Base-by-base conservation (phyloP, 2,888 invertebrate genomes). In the Melanotus villosus region DNA sequence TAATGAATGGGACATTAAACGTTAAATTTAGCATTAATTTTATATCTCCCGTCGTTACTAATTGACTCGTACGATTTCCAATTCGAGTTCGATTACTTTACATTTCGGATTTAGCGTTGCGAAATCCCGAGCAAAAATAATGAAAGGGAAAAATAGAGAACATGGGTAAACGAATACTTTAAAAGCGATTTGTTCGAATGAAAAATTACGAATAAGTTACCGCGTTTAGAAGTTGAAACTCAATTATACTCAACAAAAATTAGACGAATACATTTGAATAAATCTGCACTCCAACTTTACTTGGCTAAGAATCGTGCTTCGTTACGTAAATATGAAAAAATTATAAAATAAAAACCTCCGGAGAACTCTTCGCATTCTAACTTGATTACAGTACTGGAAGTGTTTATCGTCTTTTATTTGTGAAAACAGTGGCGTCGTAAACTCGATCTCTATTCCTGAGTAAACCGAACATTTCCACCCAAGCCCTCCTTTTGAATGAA, bases 251-350 rank as follows among this genome's bases (percentile, higher is more conserved):
- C 58, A 19, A 41, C 38, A 58, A 58, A 58, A 58, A 58, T 58
- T 58, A 58, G 41, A 41, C 41, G 58, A 58, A 58, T 58, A 58
- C 36, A 58, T 58, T 58, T 58, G 58, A 58, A 58, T 58, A 58
- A 58, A 58, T 58, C 41, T 58, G 34, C 23, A 41, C 56, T 52
- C 30, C 32, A 43, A 30, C 36, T 16, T 41, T 21, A 58, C 41
- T 41, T 58, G n/a, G 34, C 23, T 34, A 32, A 45, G 47, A 47
- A 32, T 32, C 30, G 59, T 14, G 59, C 59, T 47, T 60, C 45
- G 45, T 60, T 60, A 32, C 34, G 47, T 34, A 60, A 60, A 45
- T 60, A 60, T 26, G 47, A 34, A 32, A n/a, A 34, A 60, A 60
- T 30, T 32, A 43, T 21, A 60, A 21, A 57, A 58, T n/a, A 9